Evolutionary conservation across 2,113 vertebrate genomes (phyloP).

Genomic region (Clinocottus analis): DNA sequence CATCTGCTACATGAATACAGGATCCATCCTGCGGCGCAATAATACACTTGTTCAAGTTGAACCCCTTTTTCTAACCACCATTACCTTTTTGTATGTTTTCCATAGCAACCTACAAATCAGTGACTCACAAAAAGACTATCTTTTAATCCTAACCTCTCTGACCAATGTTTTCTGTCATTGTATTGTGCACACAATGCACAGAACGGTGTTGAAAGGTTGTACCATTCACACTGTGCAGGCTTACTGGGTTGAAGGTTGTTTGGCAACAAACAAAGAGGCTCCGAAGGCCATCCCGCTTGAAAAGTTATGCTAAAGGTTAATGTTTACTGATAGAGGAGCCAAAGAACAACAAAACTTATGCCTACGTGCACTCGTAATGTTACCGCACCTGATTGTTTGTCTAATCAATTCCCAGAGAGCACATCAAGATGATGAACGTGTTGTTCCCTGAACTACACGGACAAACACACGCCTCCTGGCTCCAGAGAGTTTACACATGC

Average conservation of each 20-base stretch:
- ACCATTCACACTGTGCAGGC: neutral
- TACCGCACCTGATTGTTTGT: neutral
- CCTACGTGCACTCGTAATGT: neutral
- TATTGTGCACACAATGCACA: neutral
- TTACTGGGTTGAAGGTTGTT: conserved; percentile 52
- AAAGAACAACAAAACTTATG: neutral
- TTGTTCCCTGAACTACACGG: neutral
- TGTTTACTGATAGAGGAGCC: conserved; percentile 20
- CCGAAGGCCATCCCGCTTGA: neutral
- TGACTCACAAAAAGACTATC: too few relatives aligned
- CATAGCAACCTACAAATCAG: neutral
- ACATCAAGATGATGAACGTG: neutral
- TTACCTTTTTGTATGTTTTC: neutral
- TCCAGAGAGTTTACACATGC: neutral
- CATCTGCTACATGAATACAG: neutral
- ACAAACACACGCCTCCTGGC: neutral
- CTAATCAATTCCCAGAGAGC: neutral
- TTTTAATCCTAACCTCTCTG: neutral
- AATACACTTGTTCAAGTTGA: neutral
- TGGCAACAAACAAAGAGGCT: conserved; percentile 48
- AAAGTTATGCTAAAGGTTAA: conserved; percentile 28
- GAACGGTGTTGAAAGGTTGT: neutral
- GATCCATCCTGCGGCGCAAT: neutral
- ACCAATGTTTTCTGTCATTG: neutral
- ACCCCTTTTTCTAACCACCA: neutral